Conservation (phyloP, 2,797 vertebrate genomes). For the Liasis olivaceus region DNA sequence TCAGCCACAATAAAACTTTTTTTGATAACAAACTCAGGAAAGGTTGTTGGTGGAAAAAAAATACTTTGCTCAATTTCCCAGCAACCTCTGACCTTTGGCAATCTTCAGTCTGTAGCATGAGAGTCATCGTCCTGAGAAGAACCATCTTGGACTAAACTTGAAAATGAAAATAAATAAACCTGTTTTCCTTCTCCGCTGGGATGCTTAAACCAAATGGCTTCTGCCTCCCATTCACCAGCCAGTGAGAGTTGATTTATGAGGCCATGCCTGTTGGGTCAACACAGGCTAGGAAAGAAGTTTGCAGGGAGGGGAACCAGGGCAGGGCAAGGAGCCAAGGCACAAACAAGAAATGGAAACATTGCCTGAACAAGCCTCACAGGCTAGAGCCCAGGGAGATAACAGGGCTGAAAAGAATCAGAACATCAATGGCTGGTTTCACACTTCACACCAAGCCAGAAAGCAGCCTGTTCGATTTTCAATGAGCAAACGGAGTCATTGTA, state of each 20-base stretch:
- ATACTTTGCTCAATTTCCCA: not conserved
- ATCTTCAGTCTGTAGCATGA: not conserved
- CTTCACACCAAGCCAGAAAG: not conserved
- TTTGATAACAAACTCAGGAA: not conserved
- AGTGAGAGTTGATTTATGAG: constrained; percentile 19
- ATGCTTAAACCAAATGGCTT: constrained; percentile 27
- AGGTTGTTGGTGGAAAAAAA: not conserved
- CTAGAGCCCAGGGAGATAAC: not conserved
- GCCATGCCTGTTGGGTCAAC: constrained; percentile 1
- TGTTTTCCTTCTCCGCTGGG: constrained; percentile 27
- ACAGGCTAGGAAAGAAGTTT: not conserved
- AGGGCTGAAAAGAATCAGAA: not conserved
- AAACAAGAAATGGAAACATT: not conserved
- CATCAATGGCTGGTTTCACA: not conserved
- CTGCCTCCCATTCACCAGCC: not conserved
- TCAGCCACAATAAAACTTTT: not conserved
- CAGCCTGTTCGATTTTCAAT: not conserved
- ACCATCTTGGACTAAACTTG: constrained; percentile 5
- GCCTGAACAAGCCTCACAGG: not conserved
- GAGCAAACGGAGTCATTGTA: not conserved
- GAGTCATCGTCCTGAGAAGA: not conserved
- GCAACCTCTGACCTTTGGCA: not conserved
- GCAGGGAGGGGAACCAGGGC: not conserved
- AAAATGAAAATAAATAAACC: constrained; percentile 17
- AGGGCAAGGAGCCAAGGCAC: not conserved